These are phyloP conservation scores for Atta texana DNA, from an alignment of 1,140 invertebrate genomes.

Conservation along the genomic window DNA sequence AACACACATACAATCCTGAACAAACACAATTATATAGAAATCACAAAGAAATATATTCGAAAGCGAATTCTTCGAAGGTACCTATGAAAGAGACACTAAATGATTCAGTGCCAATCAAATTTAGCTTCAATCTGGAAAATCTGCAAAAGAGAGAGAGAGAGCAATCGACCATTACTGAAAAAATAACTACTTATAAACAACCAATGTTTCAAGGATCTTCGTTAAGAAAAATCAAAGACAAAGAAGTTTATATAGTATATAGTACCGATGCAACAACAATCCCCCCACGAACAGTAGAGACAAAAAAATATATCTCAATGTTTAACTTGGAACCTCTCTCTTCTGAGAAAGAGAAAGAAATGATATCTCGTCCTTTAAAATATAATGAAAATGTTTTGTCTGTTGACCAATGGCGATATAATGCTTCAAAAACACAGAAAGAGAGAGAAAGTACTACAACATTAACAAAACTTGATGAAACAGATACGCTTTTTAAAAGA, in stretches of 20 bases:
- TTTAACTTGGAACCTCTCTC: neutral
- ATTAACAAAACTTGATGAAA: slow-evolving; percentile 11
- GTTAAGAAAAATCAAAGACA: slow-evolving; percentile 20
- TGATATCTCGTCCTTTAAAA: neutral
- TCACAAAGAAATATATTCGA: slow-evolving; percentile 74
- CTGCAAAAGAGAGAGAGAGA: slow-evolving; percentile 61
- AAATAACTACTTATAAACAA: slow-evolving; percentile 54
- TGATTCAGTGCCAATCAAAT: slow-evolving; percentile 78
- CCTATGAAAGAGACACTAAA: slow-evolving; percentile 63
- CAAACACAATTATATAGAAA: slow-evolving; percentile 67
- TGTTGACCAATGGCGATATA: slow-evolving; percentile 81
- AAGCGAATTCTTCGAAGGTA: slow-evolving; percentile 48
- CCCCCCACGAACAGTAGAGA: slow-evolving; percentile 40
- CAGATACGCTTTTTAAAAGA: neutral
- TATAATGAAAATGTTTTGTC: slow-evolving; percentile 53
- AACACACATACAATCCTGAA: neutral
- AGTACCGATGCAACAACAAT: slow-evolving; percentile 74
- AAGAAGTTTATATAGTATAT: slow-evolving; percentile 75
- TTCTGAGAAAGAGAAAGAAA: neutral
- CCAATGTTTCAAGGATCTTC: slow-evolving; percentile 66
- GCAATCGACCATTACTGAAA: slow-evolving; percentile 47
- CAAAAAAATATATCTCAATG: neutral
- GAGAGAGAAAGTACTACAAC: slow-evolving; percentile 17
- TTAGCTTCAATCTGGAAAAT: slow-evolving; percentile 79
- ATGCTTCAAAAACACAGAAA: slow-evolving; percentile 72